Evolutionary conservation across 1,140 invertebrate species (phyloP).

Genomic region (Macrobrachium nipponense): DNA sequence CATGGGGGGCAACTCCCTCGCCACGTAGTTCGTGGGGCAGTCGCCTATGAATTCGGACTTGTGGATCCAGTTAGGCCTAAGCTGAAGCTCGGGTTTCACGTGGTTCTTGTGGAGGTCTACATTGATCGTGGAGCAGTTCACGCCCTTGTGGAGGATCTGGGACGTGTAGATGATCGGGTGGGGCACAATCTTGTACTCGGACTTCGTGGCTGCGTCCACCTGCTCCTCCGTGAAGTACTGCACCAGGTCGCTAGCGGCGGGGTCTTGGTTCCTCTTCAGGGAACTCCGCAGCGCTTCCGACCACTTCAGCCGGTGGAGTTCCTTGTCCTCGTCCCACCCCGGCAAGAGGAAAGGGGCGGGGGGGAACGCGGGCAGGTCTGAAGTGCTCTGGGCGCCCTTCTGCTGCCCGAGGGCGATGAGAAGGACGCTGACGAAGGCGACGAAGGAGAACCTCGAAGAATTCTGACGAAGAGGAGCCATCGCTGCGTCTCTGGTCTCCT

Average conservation of each 20-base stretch:
- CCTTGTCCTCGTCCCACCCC: background rate
- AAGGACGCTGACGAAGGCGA: background rate
- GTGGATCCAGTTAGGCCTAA: conserved; percentile 37
- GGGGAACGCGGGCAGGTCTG: background rate
- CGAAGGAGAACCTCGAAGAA: background rate
- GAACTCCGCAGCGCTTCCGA: background rate
- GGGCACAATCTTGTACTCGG: conserved; percentile 20
- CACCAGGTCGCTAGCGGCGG: background rate
- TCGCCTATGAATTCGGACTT: conserved; percentile 49
- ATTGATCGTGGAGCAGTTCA: conserved; percentile 62
- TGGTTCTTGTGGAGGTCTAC: conserved; percentile 13
- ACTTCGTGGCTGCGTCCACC: background rate
- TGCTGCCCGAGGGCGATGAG: background rate
- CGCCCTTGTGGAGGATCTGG: conserved; percentile 60
- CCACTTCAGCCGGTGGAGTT: background rate
- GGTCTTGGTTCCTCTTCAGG: background rate
- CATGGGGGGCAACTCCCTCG: conserved; percentile 23
- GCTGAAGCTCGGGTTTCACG: background rate
- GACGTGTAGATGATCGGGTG: conserved; percentile 29
- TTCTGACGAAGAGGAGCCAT: background rate
- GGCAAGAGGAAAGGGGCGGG: background rate
- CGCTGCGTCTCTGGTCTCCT: background rate
- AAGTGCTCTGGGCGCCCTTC: no score
- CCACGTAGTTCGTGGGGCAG: conserved; percentile 43
- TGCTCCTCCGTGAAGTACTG: conserved; percentile 19